Percentiles rank a stretch among this genome's conserved stretches.
Evolutionary conservation across 2,888 invertebrate genomes (phyloP).

Genomic region (Panorpa germanica): DNA sequence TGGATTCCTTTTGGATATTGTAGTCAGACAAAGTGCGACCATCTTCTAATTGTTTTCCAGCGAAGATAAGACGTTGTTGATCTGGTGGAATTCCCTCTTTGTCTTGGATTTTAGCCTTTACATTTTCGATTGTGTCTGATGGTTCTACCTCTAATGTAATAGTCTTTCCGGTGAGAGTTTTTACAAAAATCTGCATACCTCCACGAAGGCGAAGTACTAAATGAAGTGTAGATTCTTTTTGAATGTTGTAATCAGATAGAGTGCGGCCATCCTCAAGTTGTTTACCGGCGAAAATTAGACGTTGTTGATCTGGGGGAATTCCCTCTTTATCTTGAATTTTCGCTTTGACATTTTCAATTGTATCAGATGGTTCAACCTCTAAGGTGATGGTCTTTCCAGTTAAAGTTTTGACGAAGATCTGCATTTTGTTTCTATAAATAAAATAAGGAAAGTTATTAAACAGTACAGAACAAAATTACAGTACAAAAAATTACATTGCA

Average conservation of each 20-base stretch:
- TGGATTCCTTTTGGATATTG: conserved; percentile 36
- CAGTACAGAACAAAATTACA: too few relatives aligned
- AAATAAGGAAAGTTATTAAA: too few relatives aligned
- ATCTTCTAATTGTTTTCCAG: conserved; percentile 35
- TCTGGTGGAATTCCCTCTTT: conserved; percentile 34
- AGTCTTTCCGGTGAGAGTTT: conserved; percentile 27
- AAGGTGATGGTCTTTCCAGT: conserved; percentile 35
- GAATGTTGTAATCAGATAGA: conserved; percentile 35
- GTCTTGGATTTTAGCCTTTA: conserved; percentile 30
- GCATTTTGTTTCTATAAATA: conserved; percentile 43
- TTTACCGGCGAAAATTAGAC: conserved; percentile 33
- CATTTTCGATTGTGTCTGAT: conserved; percentile 37
- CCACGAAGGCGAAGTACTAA: conserved; percentile 23
- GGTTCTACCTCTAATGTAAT: conserved; percentile 23
- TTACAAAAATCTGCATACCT: conserved; percentile 32
- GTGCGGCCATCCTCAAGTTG: conserved; percentile 35
- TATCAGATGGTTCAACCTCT: conserved; percentile 25
- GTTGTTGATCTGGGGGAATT: conserved; percentile 32
- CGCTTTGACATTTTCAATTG: conserved; percentile 23
- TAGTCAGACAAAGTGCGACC: conserved; percentile 35
- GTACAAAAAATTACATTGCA: too few relatives aligned
- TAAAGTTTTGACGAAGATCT: conserved; percentile 38
- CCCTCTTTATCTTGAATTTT: conserved; percentile 32
- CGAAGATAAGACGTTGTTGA: conserved; percentile 33
- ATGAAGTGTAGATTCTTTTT: conserved; percentile 33